phyloP scores from a whole-genome alignment of 64 coral and sea anemone genomes.

The Montipora efflorescens region DNA sequence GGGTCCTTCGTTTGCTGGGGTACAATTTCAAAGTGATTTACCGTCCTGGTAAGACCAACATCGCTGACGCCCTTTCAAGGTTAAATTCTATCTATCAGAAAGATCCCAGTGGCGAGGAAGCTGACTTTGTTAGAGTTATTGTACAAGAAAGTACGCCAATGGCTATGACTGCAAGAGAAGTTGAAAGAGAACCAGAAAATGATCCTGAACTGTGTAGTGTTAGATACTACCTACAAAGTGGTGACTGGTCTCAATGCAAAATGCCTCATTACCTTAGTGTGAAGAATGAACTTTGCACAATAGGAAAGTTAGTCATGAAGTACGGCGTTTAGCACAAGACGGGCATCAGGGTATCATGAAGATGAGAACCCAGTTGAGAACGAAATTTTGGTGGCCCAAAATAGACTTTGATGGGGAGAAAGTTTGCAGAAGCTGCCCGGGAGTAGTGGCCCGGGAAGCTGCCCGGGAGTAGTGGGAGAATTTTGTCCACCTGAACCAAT shows the following conservation, averaged over 20 bases:
- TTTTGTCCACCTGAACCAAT: no score
- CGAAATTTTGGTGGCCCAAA: no score
- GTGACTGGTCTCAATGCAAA: slow-evolving; percentile 53
- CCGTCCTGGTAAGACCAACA: neutral
- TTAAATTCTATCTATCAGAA: slow-evolving; percentile 18
- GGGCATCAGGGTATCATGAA: no score
- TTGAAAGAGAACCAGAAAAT: slow-evolving; percentile 22
- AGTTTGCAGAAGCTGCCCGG: no score
- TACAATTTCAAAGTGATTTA: slow-evolving; percentile 22
- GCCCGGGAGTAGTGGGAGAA: no score
- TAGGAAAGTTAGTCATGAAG: slow-evolving; percentile 18
- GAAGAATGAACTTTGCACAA: slow-evolving; percentile 14
- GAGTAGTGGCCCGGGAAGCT: no score
- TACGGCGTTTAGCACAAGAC: neutral
- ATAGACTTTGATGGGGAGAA: no score
- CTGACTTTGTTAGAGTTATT: slow-evolving; percentile 9
- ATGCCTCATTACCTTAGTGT: neutral
- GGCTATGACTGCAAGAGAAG: slow-evolving; percentile 27
- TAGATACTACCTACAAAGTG: neutral
- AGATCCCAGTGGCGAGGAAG: slow-evolving; percentile 25
- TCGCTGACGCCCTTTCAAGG: slow-evolving; percentile 30
- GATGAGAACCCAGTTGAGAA: no score
- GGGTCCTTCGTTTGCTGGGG: neutral
- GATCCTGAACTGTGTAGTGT: slow-evolving; percentile 13
- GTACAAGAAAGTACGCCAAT: slow-evolving; percentile 19